Evolutionary conservation across 2,888 invertebrate genomes (phyloP).

Genomic region (Hyposoter didymator): DNA sequence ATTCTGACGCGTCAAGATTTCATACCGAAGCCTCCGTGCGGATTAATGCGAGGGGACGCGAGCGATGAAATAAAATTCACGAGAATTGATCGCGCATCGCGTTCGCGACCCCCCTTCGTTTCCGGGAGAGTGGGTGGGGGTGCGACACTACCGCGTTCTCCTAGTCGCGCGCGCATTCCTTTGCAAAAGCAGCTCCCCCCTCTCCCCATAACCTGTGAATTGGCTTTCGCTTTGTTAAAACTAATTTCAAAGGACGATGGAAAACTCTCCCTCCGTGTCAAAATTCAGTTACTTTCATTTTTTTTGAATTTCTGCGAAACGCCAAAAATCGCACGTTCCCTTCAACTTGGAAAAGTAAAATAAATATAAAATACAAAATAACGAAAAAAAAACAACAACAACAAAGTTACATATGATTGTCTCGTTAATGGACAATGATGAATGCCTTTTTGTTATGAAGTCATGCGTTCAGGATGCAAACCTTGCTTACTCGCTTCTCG

Average conservation of each 20-base stretch:
- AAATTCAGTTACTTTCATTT: too few species aligned
- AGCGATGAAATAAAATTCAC: slow-evolving; percentile 76
- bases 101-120: slow-evolving; percentile 65
- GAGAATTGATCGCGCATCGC: slow-evolving; percentile 79
- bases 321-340: background rate
- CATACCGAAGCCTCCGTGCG: background rate
- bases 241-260: too few species aligned
- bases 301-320: too few species aligned
- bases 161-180: slow-evolving; percentile 77
- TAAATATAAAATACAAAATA: too few species aligned
- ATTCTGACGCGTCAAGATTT: background rate
- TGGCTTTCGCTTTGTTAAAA: slow-evolving; percentile 68
- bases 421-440: background rate
- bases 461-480: background rate
- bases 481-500: background rate
- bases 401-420: too few species aligned
- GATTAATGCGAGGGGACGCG: slow-evolving; percentile 14
- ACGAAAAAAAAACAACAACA: background rate
- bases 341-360: background rate
- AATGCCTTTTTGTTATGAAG: background rate
- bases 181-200: slow-evolving; percentile 69
- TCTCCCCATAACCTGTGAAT: slow-evolving; percentile 74
- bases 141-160: slow-evolving; percentile 47
- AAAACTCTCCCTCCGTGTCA: too few species aligned
- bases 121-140: slow-evolving; percentile 12